These are phyloP conservation scores for Tetramorium alpestre DNA, from an alignment of 1,140 invertebrate genomes.

Conservation along the genomic window DNA sequence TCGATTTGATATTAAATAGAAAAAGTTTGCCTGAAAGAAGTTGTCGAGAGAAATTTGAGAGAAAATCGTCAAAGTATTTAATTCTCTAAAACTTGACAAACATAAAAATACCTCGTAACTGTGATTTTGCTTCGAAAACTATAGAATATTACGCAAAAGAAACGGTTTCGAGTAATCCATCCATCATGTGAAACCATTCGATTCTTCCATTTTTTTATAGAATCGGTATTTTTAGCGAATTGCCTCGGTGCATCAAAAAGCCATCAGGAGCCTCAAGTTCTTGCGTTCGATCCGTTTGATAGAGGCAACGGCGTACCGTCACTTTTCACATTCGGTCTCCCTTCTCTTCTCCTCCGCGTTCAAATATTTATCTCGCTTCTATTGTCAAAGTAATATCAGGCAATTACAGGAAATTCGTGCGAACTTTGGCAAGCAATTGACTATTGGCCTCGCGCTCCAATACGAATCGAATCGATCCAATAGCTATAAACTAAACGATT, in stretches of 20 bases:
- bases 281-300: conserved; percentile 44
- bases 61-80: not conserved
- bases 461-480: conserved; percentile 46
- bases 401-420: conserved; percentile 54
- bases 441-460: conserved; percentile 17
- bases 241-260: conserved; percentile 52
- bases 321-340: conserved; percentile 36
- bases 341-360: not conserved
- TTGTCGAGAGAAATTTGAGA: not conserved
- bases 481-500: not conserved
- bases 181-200: conserved; percentile 1
- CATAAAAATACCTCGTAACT: not conserved
- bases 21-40: not conserved
- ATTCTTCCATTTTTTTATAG: conserved; percentile 13
- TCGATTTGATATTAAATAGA: not conserved
- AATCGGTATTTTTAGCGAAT: conserved; percentile 51
- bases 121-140: not conserved
- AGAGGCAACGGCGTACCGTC: conserved; percentile 24
- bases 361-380: conserved; percentile 58
- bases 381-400: conserved; percentile 61
- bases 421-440: conserved; percentile 51
- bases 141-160: conserved; percentile 13
- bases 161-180: conserved; percentile 26
- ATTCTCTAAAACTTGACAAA: not conserved
- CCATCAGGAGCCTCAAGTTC: conserved; percentile 50